These are phyloP conservation scores for Rhyacophila evoluta DNA, from an alignment of 2,888 invertebrate genomes.

Conservation along the genomic window DNA sequence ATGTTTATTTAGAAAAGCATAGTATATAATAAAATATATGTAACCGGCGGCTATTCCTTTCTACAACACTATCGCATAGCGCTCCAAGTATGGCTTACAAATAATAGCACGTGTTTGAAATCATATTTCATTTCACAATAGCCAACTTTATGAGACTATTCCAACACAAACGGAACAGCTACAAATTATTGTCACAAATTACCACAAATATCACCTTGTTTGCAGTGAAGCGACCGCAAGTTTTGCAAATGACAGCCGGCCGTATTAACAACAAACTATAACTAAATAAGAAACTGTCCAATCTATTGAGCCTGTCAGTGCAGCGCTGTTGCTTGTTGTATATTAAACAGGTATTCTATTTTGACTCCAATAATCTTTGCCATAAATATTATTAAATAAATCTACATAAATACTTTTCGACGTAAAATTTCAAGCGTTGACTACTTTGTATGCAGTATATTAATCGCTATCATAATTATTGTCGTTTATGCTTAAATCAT, in stretches of 20 bases:
- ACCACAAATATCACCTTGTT: conserved; percentile 30
- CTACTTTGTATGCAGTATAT: too few species aligned
- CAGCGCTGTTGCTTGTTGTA: background rate
- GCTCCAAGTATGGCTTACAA: background rate
- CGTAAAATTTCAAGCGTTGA: too few species aligned
- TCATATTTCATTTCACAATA: conserved; percentile 18
- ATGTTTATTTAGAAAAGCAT: too few species aligned
- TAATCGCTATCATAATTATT: too few species aligned
- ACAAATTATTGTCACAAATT: conserved; percentile 31
- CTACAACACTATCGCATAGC: background rate
- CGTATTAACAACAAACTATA: conserved; percentile 4
- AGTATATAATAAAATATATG: too few species aligned
- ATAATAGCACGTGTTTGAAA: background rate
- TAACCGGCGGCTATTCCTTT: background rate
- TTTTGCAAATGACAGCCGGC: background rate
- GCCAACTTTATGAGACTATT: conserved; percentile 10
- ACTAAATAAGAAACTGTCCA: conserved; percentile 12
- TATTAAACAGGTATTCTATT: background rate
- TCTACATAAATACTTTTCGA: too few species aligned
- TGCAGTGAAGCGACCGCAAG: conserved; percentile 11
- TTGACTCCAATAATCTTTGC: background rate
- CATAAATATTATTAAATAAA: background rate
- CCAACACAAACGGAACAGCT: conserved; percentile 20
- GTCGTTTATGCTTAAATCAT: too few species aligned
- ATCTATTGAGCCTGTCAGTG: conserved; percentile 17